A percentile compares a stretch with the other conserved stretches of the same genome.
Evolutionary conservation across 2,797 vertebrate species (phyloP).

Genomic region (Champsocephalus gunnari): DNA sequence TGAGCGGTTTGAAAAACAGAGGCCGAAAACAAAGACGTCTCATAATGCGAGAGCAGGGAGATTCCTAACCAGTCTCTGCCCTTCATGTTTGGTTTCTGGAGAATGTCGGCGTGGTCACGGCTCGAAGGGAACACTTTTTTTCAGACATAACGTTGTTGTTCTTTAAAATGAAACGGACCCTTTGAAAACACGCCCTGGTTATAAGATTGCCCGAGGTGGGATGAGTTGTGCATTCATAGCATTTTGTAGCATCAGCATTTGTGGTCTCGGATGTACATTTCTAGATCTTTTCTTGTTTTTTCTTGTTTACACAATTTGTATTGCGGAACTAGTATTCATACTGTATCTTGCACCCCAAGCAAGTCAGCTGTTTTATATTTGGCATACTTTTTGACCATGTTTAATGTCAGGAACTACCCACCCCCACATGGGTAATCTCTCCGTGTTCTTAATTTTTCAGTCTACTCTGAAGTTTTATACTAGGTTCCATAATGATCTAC

Average conservation of each 20-base stretch:
- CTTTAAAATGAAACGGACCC: slow-evolving; percentile 23
- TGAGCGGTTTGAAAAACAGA: slow-evolving; percentile 40
- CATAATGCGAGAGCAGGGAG: slow-evolving; percentile 44
- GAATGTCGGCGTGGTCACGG: slow-evolving; percentile 53
- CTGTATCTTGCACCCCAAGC: not conserved
- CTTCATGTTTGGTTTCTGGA: slow-evolving; percentile 39
- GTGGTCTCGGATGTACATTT: slow-evolving; percentile 21
- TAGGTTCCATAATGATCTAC: slow-evolving; percentile 53
- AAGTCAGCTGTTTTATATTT: not conserved
- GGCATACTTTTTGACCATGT: not conserved
- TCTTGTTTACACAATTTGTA: not conserved
- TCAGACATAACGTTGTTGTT: slow-evolving; percentile 49
- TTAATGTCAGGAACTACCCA: not conserved
- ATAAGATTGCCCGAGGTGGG: slow-evolving; percentile 30
- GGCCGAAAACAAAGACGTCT: slow-evolving; percentile 53
- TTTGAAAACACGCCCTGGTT: slow-evolving; percentile 38
- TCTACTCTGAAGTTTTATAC: slow-evolving; percentile 5
- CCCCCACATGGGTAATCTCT: slow-evolving; percentile 13
- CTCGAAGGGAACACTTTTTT: slow-evolving; percentile 44
- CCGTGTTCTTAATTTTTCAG: slow-evolving; percentile 24
- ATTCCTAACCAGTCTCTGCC: slow-evolving; percentile 56
- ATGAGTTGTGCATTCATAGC: slow-evolving; percentile 27
- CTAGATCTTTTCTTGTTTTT: slow-evolving; percentile 19
- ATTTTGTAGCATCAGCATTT: slow-evolving; percentile 18
- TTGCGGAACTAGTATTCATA: not conserved